These are phyloP conservation scores for Excalfactoria chinensis DNA, from an alignment of 2,113 vertebrate genomes.

Conservation along the genomic window DNA sequence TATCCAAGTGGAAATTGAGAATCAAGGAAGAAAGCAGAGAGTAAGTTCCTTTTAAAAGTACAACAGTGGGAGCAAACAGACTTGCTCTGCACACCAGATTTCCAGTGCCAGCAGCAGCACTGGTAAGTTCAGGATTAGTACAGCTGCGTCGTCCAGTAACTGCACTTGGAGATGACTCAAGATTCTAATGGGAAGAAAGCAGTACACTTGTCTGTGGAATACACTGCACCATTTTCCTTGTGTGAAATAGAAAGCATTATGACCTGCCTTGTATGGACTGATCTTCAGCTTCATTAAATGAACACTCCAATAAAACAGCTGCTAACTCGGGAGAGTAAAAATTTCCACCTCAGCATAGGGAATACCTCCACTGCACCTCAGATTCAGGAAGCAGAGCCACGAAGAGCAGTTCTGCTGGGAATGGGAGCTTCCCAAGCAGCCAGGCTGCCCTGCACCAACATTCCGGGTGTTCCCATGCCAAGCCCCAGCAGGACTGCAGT, in stretches of 20 bases:
- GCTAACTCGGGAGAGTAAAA: neutral
- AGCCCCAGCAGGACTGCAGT: neutral
- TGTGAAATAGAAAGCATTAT: neutral
- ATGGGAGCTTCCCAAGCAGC: neutral
- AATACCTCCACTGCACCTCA: neutral
- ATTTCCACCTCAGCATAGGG: neutral
- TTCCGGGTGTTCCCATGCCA: accelerated
- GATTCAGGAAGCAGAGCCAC: neutral
- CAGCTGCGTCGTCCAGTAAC: neutral
- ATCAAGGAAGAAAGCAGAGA: neutral
- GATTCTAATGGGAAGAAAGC: neutral
- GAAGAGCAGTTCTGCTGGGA: neutral
- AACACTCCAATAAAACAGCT: neutral
- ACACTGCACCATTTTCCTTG: neutral
- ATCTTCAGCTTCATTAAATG: neutral
- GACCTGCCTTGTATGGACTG: neutral
- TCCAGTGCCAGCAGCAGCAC: neutral
- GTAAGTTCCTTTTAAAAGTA: neutral
- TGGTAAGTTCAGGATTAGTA: neutral
- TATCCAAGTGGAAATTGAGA: neutral
- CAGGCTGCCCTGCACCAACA: neutral
- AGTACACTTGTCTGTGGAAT: neutral
- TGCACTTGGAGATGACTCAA: neutral
- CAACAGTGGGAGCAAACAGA: neutral
- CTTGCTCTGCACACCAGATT: neutral